Evolutionary conservation across 2,113 vertebrate genomes (phyloP), one percentile per base, ranked within the genome.

Genomic region (Euleptes europaea): DNA sequence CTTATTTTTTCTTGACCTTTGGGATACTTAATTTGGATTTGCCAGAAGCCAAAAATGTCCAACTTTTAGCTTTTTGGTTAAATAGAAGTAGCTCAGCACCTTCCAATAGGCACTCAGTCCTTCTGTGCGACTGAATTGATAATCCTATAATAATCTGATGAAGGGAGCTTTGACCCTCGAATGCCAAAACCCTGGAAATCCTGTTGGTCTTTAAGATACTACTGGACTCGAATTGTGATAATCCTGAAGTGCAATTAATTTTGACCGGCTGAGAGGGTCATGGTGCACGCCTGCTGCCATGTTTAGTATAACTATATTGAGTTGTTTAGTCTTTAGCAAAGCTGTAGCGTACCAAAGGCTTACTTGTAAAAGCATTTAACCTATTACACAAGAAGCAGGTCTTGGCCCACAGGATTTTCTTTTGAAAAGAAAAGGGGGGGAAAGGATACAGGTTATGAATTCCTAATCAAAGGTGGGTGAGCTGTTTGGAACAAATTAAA

Each of bases 401-500:
- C 83, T 89, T 85, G 82, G 31, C 74, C 89, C 82, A 60, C 14
- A 89, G 19, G 40, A 89, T 28, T 79, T 82, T 26, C 19, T 23
- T 35, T 49, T n/a, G n/a, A n/a, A n/a, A n/a, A n/a, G n/a, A n/a
- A n/a, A n/a, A n/a, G n/a, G 14, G 38, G 17, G 69, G 69, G 35
- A 19, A 21, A 21, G 86, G 84, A 88, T 73, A 78, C 88, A 35
- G 80, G 86, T 78, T 90, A 74, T 0, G 21, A 86, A 87, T 92
- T 84, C 79, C 69, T 76, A 79, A 84, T n/a, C 84, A 78, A 73
- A 83, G 3, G 79, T 84, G 87, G 86, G 85, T 80, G 47, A 79
- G 82, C 87, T 74, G 28, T 65, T 77, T 90, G 80, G 85, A 89
- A 85, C 88, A 86, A 84, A 65, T 82, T 87, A 82, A 90, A 94